A percentile compares a stretch with the other conserved stretches of the same genome.
phyloP scores from a whole-genome alignment of 2,888 invertebrate species.

The Orthonevra nobilis region DNA sequence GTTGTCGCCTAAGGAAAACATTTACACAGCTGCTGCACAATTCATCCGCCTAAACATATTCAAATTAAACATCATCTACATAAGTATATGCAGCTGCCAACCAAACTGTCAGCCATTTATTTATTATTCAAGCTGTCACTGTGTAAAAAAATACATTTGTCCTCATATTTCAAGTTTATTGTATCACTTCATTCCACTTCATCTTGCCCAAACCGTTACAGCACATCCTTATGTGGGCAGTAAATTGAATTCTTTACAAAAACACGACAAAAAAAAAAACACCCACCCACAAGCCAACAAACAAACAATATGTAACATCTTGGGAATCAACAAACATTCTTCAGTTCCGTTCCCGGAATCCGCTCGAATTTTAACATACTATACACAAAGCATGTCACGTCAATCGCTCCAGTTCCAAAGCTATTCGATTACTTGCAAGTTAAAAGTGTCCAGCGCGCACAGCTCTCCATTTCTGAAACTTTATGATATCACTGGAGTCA shows the following conservation, averaged over 20 bases:
- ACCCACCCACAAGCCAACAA: conserved; percentile 2
- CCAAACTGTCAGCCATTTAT: neutral
- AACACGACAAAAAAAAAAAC: too few relatives aligned
- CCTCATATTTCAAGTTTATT: neutral
- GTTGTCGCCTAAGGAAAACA: too few relatives aligned
- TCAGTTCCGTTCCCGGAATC: conserved; percentile 37
- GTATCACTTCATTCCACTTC: too few relatives aligned
- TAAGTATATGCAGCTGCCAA: neutral
- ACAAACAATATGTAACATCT: neutral
- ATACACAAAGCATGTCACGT: conserved; percentile 13
- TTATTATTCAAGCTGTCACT: neutral
- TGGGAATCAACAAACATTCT: conserved; percentile 2
- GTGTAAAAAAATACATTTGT: neutral
- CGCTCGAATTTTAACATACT: conserved; percentile 16
- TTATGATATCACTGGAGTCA: conserved; percentile 31
- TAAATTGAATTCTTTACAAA: neutral
- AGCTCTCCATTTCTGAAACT: conserved; percentile 65
- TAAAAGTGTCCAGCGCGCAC: conserved; percentile 28
- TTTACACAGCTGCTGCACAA: neutral
- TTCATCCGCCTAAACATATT: neutral
- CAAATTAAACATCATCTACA: neutral
- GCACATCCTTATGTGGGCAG: neutral
- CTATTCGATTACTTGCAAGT: conserved; percentile 51
- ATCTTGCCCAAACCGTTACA: conserved; percentile 2
- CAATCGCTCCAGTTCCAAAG: conserved; percentile 24